phyloP scores from a whole-genome alignment of 2,797 vertebrate species.

The Esox lucius region DNA sequence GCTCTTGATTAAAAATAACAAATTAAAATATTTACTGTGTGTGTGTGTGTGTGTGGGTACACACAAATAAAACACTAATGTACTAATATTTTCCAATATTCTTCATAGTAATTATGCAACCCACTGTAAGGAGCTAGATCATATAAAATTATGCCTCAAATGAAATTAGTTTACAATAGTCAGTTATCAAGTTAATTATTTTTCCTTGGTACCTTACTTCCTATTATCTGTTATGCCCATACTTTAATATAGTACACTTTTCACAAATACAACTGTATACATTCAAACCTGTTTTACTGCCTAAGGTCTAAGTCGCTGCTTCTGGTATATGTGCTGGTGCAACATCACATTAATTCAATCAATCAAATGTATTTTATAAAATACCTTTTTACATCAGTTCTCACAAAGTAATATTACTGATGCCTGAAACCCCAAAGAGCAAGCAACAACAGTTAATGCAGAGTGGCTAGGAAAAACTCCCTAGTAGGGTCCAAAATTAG shows the following conservation, averaged over 20 bases:
- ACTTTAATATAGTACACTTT: neutral
- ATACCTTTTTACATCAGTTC: no score
- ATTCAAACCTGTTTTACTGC: conserved; percentile 9
- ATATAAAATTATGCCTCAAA: neutral
- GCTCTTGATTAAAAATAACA: conserved; percentile 1
- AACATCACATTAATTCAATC: no score
- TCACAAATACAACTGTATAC: conserved; percentile 2
- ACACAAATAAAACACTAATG: neutral
- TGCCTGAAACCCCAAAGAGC: no score
- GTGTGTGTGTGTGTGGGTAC: no score
- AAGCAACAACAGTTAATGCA: no score
- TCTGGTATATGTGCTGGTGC: no score
- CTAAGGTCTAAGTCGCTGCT: no score
- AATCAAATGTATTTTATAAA: no score
- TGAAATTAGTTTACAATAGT: neutral
- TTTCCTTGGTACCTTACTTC: neutral
- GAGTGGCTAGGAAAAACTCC: no score
- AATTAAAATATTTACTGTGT: neutral
- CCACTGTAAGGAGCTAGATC: neutral
- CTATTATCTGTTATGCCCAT: neutral
- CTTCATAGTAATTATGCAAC: neutral
- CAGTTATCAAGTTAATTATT: conserved; percentile 6
- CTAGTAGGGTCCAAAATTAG: no score
- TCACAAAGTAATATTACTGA: no score
- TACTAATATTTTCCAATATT: no score